Percentiles rank a stretch among this genome's conserved stretches.
Evolutionary conservation across 2,113 vertebrate species (phyloP).

Genomic region (Toxostoma redivivum): DNA sequence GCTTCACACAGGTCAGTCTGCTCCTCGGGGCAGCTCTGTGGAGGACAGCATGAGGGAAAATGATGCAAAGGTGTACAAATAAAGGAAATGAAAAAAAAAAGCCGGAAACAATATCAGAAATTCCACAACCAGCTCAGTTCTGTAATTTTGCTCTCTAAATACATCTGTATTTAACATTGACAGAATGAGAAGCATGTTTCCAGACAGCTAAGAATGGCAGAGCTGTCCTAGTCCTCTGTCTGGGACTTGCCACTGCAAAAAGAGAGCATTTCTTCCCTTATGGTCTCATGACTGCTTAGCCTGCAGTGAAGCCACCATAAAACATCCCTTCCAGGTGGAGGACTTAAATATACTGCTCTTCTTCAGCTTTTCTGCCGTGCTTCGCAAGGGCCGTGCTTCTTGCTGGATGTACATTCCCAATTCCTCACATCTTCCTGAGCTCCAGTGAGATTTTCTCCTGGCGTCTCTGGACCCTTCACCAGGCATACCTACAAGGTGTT

Average conservation of each 20-base stretch:
- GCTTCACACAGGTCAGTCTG: background rate
- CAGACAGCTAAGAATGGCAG: background rate
- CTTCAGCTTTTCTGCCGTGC: background rate
- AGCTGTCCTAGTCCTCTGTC: background rate
- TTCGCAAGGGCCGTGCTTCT: background rate
- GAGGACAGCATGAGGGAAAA: background rate
- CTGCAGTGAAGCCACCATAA: background rate
- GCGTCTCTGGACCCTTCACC: background rate
- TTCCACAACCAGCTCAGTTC: background rate
- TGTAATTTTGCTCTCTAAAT: background rate
- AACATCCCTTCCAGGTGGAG: background rate
- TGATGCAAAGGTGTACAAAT: background rate
- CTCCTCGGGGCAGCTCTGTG: background rate
- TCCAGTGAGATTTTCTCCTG: background rate
- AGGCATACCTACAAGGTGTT: rapidly evolving
- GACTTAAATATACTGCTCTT: background rate
- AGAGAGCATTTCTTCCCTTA: background rate
- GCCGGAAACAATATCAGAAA: background rate
- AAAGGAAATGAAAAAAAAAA: background rate
- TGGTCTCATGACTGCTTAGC: rapidly evolving
- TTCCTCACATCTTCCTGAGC: background rate
- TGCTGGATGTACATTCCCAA: background rate
- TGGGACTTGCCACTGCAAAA: background rate
- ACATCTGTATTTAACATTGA: background rate
- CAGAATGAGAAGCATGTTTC: background rate